Conservation (phyloP, 2,797 vertebrate genomes). For the Typhlichthys eigenmanni region DNA sequence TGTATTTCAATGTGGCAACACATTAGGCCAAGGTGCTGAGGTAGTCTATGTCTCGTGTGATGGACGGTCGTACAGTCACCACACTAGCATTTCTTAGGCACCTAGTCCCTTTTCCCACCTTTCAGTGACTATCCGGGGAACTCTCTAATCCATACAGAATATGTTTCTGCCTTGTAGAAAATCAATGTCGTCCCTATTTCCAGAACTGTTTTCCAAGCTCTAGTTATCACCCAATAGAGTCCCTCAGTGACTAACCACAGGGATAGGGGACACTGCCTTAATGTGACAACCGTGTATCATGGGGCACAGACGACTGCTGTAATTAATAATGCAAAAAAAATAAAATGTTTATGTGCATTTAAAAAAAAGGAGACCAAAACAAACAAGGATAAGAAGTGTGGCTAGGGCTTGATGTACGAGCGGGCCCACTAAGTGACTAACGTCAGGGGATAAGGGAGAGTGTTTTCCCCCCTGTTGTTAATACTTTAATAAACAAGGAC, state of each 20-base stretch:
- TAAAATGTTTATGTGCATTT: conserved; percentile 59
- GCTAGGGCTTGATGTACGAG: conserved; percentile 64
- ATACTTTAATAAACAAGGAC: conserved; percentile 77
- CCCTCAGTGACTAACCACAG: conserved; percentile 19
- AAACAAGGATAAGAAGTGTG: conserved; percentile 59
- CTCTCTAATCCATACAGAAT: conserved; percentile 61
- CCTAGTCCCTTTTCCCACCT: conserved; percentile 12
- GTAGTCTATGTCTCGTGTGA: conserved; percentile 49
- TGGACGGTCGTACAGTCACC: conserved; percentile 35
- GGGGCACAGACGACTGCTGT: conserved; percentile 23
- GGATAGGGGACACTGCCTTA: conserved; percentile 51
- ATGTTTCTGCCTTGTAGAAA: conserved; percentile 60
- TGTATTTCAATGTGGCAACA: conserved; percentile 35
- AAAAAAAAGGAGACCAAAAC: conserved; percentile 53
- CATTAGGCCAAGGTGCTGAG: conserved; percentile 53
- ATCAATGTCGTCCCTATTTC: conserved; percentile 61
- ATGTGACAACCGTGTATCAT: conserved; percentile 37
- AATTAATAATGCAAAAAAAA: conserved; percentile 72
- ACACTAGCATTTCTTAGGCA: conserved; percentile 25
- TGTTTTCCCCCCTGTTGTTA: conserved; percentile 59
- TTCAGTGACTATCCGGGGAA: conserved; percentile 46
- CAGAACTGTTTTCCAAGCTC: conserved; percentile 49
- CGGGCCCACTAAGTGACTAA: conserved; percentile 61
- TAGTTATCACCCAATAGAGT: conserved; percentile 15
- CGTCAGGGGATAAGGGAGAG: conserved; percentile 59